phyloP scores from a whole-genome alignment of 1,140 invertebrate genomes.

The Papilio dardanus region DNA sequence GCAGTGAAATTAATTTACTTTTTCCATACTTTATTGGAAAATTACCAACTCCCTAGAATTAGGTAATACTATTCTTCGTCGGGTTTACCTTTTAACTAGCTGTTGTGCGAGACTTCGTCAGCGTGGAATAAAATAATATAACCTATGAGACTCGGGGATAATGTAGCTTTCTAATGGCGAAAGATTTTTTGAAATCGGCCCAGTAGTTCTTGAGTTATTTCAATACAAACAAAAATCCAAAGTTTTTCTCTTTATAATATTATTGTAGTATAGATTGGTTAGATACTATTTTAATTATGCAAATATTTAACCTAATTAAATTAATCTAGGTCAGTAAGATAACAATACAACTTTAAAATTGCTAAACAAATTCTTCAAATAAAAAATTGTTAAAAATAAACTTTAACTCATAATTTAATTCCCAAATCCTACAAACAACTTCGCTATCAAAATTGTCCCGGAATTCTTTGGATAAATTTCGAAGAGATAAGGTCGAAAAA shows the following conservation, averaged over 20 bases:
- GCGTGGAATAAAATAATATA: not conserved
- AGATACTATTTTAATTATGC: no score
- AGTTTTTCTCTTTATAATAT: no score
- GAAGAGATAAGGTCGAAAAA: conserved; percentile 53
- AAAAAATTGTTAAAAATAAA: not conserved
- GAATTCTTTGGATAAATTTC: conserved; percentile 51
- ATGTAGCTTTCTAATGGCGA: no score
- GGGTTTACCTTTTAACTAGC: not conserved
- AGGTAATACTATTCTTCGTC: not conserved
- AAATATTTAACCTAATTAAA: no score
- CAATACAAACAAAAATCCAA: no score
- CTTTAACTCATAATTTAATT: not conserved
- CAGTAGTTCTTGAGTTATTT: no score
- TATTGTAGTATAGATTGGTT: no score
- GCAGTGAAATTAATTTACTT: not conserved
- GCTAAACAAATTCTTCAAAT: not conserved
- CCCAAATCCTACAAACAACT: conserved; percentile 2
- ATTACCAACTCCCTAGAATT: not conserved
- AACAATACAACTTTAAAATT: no score
- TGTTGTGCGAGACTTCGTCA: not conserved
- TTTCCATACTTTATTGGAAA: not conserved
- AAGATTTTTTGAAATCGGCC: no score
- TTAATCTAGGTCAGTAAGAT: no score
- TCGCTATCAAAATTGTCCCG: conserved; percentile 37
- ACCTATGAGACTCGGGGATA: no score